These are phyloP conservation scores for Dasyprocta punctata DNA, from an alignment of 2,113 vertebrate genomes.

Conservation along the genomic window DNA sequence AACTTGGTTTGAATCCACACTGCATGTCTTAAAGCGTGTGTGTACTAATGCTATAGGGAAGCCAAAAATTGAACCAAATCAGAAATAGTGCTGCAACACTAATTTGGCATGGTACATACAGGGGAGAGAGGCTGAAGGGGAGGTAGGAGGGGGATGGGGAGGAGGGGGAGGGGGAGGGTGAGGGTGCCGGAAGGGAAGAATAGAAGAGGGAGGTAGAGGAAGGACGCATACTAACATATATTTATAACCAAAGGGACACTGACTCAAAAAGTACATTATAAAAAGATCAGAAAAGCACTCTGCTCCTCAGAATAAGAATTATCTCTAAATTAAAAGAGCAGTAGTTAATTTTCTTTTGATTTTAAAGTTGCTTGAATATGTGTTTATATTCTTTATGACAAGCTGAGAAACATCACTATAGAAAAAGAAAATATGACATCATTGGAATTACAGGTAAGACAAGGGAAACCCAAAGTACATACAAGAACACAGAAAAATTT, in stretches of 20 bases:
- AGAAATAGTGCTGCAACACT: background rate
- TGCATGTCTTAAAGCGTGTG: background rate
- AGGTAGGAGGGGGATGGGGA: background rate
- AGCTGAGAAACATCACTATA: conserved; percentile 72
- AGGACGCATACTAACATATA: background rate
- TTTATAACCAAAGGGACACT: background rate
- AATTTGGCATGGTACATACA: background rate
- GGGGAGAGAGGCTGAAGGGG: too few relatives aligned
- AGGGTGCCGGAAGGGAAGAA: background rate
- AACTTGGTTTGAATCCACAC: background rate
- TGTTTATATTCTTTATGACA: background rate
- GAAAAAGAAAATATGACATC: conserved; percentile 64
- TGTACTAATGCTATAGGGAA: background rate
- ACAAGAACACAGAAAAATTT: conserved; percentile 88
- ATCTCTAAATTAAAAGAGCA: background rate
- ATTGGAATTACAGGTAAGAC: conserved; percentile 77
- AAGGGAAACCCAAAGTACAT: conserved; percentile 82
- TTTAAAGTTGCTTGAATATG: conserved; percentile 5
- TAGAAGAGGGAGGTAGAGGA: rapidly evolving
- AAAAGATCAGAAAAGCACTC: background rate
- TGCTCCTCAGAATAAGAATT: conserved; percentile 18
- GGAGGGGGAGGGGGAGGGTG: background rate
- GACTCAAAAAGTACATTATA: background rate
- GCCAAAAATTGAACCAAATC: background rate
- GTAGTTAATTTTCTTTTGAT: background rate